Evolutionary conservation across 2,888 invertebrate species (phyloP).

Genomic region (Lasioglossum calceatum): DNA sequence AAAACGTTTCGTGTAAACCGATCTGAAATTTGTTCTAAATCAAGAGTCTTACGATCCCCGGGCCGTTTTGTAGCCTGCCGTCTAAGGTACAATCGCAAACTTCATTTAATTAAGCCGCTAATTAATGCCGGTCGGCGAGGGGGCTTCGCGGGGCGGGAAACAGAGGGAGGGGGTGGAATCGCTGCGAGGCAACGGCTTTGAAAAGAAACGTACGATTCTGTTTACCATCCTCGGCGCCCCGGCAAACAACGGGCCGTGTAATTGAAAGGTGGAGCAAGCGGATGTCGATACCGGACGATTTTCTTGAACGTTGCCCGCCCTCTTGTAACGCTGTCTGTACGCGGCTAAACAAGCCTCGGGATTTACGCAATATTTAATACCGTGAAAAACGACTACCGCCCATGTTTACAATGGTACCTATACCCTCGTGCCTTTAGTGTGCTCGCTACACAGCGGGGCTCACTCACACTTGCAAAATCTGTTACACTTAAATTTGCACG

Average conservation of each 20-base stretch:
- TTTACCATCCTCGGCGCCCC: constrained; percentile 47
- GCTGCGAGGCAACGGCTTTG: constrained; percentile 28
- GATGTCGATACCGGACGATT: constrained; percentile 57
- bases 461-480: not conserved
- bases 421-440: not conserved
- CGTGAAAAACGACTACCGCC: constrained; percentile 34
- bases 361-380: constrained; percentile 59
- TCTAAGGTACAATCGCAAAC: constrained; percentile 25
- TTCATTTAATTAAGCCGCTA: constrained; percentile 58
- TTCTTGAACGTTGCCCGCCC: constrained; percentile 40
- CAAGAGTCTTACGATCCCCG: constrained; percentile 14
- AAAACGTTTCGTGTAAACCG: constrained; percentile 8
- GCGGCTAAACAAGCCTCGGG: constrained; percentile 47
- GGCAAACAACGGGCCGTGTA: constrained; percentile 56
- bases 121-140: constrained; percentile 38
- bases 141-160: not conserved
- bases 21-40: constrained; percentile 19
- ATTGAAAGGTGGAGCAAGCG: constrained; percentile 52
- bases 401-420: constrained; percentile 19
- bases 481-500: not conserved
- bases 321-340: constrained; percentile 36
- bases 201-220: constrained; percentile 53
- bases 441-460: not conserved
- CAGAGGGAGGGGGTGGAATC: not conserved
- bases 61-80: constrained; percentile 13